A percentile compares a stretch with the other conserved stretches of the same genome.
Conservation (phyloP, 2,888 invertebrate species). For the Hydropsyche betteni region DNA sequence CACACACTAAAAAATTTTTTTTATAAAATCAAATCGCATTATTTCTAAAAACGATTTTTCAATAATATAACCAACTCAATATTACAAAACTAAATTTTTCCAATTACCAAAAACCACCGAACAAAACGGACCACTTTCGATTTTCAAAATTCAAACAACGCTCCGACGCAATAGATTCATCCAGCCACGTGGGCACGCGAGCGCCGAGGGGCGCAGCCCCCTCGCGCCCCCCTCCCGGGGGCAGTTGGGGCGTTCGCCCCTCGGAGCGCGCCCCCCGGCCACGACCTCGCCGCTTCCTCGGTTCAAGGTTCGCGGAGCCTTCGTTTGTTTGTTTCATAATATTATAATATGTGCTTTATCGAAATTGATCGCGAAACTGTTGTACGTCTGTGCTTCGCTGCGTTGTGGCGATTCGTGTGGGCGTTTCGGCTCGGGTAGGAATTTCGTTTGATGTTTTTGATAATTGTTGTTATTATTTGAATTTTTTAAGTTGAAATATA, state of each 20-base stretch:
- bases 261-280: conserved; percentile 29
- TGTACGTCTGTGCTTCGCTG: no score
- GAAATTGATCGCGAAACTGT: no score
- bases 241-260: background rate
- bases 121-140: conserved; percentile 19
- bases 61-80: no score
- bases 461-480: no score
- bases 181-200: no score
- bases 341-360: background rate
- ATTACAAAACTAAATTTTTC: background rate
- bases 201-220: no score
- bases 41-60: no score
- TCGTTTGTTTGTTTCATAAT: conserved; percentile 41
- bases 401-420: no score
- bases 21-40: no score
- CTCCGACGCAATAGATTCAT: background rate
- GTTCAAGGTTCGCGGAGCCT: conserved; percentile 49
- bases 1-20: background rate
- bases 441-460: no score
- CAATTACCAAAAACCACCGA: conserved; percentile 4
- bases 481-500: no score
- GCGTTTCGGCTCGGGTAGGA: no score
- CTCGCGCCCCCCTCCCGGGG: background rate
- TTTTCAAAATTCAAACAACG: background rate
- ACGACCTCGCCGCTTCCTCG: conserved; percentile 50